Conservation (phyloP, 2,888 invertebrate species). For the Agriopis leucophaearia region DNA sequence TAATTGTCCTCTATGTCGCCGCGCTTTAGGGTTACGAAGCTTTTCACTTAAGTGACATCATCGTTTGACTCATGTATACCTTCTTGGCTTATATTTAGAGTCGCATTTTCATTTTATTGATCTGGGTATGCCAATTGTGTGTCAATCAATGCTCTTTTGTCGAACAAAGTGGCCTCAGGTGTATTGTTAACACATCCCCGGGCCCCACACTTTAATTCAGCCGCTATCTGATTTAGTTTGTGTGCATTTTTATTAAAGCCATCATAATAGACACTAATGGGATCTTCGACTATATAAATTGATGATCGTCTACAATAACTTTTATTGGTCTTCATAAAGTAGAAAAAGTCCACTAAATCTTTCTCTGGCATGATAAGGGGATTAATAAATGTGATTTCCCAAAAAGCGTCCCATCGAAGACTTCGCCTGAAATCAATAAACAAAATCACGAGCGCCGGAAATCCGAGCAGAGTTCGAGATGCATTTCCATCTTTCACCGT, state of each 20-base stretch:
- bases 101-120: conserved; percentile 41
- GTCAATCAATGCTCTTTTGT: conserved; percentile 65
- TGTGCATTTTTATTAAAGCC: conserved; percentile 37
- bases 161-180: conserved; percentile 65
- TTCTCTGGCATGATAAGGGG: conserved; percentile 72
- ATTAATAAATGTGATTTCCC: conserved; percentile 75
- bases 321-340: conserved; percentile 62
- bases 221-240: conserved; percentile 45
- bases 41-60: conserved; percentile 45
- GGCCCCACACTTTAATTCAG: conserved; percentile 51
- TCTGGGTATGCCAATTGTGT: conserved; percentile 49
- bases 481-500: conserved; percentile 85
- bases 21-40: conserved; percentile 58
- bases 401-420: conserved; percentile 63
- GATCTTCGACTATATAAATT: conserved; percentile 48
- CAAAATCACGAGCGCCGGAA: conserved; percentile 85
- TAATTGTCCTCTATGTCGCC: conserved; percentile 61
- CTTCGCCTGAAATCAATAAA: conserved; percentile 82
- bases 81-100: conserved; percentile 43
- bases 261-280: conserved; percentile 36
- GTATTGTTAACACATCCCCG: conserved; percentile 57
- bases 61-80: conserved; percentile 42
- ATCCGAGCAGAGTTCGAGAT: conserved; percentile 84
- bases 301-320: conserved; percentile 58
- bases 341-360: conserved; percentile 71